A percentile compares a stretch with the other conserved stretches of the same genome.
phyloP scores from a whole-genome alignment of 2,113 vertebrate species.

The Emberiza fucata region DNA sequence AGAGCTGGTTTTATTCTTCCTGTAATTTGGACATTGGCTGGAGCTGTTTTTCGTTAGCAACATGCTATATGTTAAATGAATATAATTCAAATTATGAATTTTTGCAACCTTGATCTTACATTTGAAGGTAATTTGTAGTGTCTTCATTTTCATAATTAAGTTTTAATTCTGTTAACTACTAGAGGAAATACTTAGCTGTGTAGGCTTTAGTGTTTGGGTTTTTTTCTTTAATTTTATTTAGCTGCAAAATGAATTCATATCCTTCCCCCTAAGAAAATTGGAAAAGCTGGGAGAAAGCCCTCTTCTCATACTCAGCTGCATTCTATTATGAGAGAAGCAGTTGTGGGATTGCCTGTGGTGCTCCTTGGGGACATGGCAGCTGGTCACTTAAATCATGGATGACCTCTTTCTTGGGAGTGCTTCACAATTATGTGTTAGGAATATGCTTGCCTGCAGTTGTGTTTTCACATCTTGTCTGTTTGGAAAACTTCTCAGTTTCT shows the following conservation, averaged over 20 bases:
- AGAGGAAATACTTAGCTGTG: neutral
- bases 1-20: neutral
- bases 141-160: neutral
- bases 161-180: neutral
- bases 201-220: neutral
- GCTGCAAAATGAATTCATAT: neutral
- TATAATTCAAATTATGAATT: neutral
- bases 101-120: neutral
- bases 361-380: neutral
- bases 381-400: neutral
- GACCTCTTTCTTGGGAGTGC: neutral
- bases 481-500: neutral
- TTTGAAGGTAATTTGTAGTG: neutral
- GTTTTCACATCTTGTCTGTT: neutral
- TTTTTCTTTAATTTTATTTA: neutral
- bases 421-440: neutral
- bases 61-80: neutral
- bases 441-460: neutral
- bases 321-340: neutral
- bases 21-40: neutral
- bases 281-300: neutral
- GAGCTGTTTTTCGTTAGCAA: neutral
- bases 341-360: neutral
- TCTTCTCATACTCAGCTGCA: neutral
- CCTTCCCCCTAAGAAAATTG: neutral